Evolutionary conservation across 2,113 vertebrate genomes (phyloP).

Genomic region (Cepphus grylle): DNA sequence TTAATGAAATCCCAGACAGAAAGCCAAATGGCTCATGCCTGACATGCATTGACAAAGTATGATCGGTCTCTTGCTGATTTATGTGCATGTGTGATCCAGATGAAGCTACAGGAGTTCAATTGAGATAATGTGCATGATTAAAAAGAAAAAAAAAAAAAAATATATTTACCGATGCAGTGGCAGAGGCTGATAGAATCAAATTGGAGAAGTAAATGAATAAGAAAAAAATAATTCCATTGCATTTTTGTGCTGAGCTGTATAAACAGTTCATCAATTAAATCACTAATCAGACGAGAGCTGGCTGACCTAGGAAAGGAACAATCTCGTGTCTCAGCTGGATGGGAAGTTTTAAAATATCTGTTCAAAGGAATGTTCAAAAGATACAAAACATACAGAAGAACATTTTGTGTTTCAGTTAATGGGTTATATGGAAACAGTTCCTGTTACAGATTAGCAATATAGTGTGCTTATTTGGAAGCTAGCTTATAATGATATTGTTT

Average conservation of each 20-base stretch:
- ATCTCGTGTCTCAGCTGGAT: not conserved
- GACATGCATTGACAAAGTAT: not conserved
- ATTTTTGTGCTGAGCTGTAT: not conserved
- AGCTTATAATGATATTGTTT: not conserved
- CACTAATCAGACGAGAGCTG: not conserved
- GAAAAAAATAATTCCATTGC: not conserved
- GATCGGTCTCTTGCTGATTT: not conserved
- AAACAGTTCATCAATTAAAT: not conserved
- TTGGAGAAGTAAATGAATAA: not conserved
- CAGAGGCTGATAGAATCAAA: not conserved
- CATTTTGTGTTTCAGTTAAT: not conserved
- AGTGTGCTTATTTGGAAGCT: not conserved
- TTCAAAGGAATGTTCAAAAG: not conserved
- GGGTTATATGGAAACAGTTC: not conserved
- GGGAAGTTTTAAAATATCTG: not conserved
- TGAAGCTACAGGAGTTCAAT: not conserved
- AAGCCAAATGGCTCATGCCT: conserved; percentile 21
- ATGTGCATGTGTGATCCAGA: not conserved
- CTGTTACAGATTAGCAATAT: not conserved
- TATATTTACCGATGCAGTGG: fast-evolving
- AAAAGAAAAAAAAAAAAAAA: not conserved
- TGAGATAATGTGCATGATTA: not conserved
- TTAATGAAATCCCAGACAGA: conserved; percentile 13
- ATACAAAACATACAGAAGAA: not conserved
- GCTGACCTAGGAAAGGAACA: not conserved